phyloP scores from a whole-genome alignment of 1,140 invertebrate species.

The Philotrypesis tridentata region DNA sequence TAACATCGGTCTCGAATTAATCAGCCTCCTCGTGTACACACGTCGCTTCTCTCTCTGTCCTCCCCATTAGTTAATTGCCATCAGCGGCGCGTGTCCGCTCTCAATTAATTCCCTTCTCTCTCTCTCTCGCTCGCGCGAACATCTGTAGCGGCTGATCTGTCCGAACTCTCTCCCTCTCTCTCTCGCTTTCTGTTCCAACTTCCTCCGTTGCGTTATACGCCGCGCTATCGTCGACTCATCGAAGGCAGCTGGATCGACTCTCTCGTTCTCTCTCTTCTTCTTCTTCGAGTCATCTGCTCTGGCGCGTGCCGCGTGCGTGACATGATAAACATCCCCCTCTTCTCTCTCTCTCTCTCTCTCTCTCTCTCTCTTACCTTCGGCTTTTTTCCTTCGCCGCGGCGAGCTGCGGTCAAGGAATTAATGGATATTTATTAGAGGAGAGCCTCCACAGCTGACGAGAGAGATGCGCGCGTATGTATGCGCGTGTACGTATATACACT shows the following conservation, averaged over 20 bases:
- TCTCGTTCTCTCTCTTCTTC: constrained; percentile 3
- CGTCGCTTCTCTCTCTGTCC: not conserved
- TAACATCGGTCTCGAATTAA: not conserved
- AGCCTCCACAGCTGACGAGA: constrained; percentile 45
- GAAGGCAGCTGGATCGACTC: constrained; percentile 46
- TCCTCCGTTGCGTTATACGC: not conserved
- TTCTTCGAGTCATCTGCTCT: constrained; percentile 50
- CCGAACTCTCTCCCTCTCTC: not conserved
- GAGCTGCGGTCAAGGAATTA: constrained; percentile 20
- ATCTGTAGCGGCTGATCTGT: constrained; percentile 39
- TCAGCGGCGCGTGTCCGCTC: not conserved
- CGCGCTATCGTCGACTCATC: constrained; percentile 46
- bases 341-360: constrained; percentile 5
- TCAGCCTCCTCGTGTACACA: not conserved
- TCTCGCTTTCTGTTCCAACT: not conserved
- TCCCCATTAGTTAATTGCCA: constrained; percentile 22
- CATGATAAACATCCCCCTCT: constrained; percentile 50
- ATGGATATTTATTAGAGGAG: constrained; percentile 52
- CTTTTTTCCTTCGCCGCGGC: not conserved
- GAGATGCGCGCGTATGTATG: too few relatives aligned
- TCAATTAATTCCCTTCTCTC: not conserved
- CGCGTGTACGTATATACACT: too few relatives aligned
- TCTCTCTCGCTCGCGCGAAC: constrained; percentile 25
- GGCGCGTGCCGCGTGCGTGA: constrained; percentile 34
- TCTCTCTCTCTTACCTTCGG: not conserved